Conservation (phyloP, 2,888 invertebrate species). For the Halocaridina rubra region DNA sequence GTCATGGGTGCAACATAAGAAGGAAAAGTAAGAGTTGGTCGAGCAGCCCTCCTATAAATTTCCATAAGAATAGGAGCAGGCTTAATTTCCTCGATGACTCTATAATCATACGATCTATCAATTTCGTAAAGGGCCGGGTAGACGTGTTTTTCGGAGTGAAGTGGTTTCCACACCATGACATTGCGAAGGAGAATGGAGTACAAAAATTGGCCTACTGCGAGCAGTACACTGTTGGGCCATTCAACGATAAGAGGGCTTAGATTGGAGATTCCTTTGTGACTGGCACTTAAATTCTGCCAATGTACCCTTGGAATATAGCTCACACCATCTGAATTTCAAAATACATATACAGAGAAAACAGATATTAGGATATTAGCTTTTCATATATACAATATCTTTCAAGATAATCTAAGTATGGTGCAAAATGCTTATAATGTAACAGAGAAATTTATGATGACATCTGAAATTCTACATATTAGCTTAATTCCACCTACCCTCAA, state of each 20-base stretch:
- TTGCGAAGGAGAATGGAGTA: slow-evolving; percentile 49
- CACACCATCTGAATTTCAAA: slow-evolving; percentile 12
- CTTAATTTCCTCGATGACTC: slow-evolving; percentile 74
- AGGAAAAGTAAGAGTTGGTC: slow-evolving; percentile 79
- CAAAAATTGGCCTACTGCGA: slow-evolving; percentile 54
- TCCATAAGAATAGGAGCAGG: slow-evolving; percentile 83
- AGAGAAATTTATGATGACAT: not conserved
- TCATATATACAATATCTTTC: too few species aligned
- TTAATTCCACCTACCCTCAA: not conserved
- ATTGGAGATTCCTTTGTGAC: not conserved
- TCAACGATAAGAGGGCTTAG: slow-evolving; percentile 33
- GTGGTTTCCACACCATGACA: slow-evolving; percentile 52
- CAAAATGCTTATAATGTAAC: not conserved
- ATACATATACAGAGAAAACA: too few species aligned
- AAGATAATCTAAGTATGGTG: not conserved
- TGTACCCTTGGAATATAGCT: slow-evolving; percentile 34
- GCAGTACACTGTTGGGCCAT: slow-evolving; percentile 38
- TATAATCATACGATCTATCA: slow-evolving; percentile 50
- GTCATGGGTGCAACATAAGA: slow-evolving; percentile 73
- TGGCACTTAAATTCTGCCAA: slow-evolving; percentile 25
- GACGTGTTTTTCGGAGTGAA: slow-evolving; percentile 29
- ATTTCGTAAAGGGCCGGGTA: slow-evolving; percentile 56
- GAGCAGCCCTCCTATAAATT: slow-evolving; percentile 77
- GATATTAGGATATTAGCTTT: too few species aligned
- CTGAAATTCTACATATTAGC: not conserved